Evolutionary conservation across 1,140 invertebrate genomes (phyloP).

Genomic region (Chlorops oryzae): DNA sequence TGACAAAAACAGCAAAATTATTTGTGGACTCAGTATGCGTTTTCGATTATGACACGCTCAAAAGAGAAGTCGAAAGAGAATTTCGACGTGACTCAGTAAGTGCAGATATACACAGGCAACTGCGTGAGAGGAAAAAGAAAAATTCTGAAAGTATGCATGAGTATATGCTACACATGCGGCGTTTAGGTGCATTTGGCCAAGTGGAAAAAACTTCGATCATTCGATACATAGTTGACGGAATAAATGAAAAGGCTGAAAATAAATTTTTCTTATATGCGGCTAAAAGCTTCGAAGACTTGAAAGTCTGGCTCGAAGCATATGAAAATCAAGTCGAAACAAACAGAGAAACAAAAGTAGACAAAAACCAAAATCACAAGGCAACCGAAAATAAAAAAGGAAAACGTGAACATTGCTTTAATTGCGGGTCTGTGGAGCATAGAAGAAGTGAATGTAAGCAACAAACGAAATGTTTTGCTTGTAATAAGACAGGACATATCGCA

Average conservation of each 20-base stretch:
- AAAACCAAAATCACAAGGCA: too few species aligned
- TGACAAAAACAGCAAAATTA: conserved; percentile 5
- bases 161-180: conserved; percentile 2
- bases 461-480: background rate
- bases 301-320: background rate
- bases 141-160: conserved; percentile 2
- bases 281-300: conserved; percentile 1
- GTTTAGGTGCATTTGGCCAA: background rate
- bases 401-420: conserved; percentile 2
- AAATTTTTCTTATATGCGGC: background rate
- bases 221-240: background rate
- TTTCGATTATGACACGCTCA: background rate
- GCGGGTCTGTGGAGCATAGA: conserved; percentile 1
- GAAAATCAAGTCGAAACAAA: conserved; percentile 3
- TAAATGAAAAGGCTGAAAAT: conserved; percentile 1
- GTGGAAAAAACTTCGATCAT: background rate
- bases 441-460: background rate
- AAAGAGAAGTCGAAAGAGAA: background rate
- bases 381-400: conserved; percentile 1
- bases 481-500: too few species aligned
- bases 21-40: background rate
- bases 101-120: conserved; percentile 1
- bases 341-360: background rate
- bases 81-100: background rate
- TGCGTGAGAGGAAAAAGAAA: background rate